Evolutionary conservation across 2,888 invertebrate species (phyloP).

Genomic region (Poecilobothrus nobilitatus): DNA sequence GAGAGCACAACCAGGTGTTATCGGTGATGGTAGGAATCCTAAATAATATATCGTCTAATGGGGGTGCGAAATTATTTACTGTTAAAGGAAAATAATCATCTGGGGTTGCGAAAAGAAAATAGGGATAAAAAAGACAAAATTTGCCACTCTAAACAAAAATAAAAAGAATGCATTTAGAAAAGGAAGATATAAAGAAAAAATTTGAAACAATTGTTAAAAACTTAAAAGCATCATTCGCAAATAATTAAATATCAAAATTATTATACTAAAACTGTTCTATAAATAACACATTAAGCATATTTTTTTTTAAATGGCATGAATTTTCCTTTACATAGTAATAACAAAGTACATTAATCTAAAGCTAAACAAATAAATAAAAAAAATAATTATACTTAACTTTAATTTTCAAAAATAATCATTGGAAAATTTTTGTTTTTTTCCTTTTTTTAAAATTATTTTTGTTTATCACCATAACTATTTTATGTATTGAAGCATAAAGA

Average conservation of each 20-base stretch:
- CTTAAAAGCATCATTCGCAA: neutral
- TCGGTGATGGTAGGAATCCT: slow-evolving; percentile 42
- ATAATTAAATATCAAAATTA: neutral
- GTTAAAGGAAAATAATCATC: neutral
- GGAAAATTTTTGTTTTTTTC: too few species aligned
- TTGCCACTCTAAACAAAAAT: neutral
- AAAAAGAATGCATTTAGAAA: neutral
- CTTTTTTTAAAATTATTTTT: too few species aligned
- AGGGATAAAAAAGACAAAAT: neutral
- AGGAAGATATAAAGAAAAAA: neutral
- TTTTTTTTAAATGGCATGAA: neutral
- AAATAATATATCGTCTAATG: slow-evolving; percentile 44
- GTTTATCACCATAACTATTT: too few species aligned
- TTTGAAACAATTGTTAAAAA: neutral
- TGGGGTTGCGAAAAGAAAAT: neutral
- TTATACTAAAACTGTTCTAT: neutral
- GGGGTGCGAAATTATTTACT: neutral
- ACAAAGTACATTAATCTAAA: neutral
- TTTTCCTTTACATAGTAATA: neutral
- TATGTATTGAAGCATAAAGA: too few species aligned
- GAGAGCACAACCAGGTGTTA: slow-evolving; percentile 38
- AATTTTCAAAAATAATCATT: too few species aligned
- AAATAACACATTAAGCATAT: neutral
- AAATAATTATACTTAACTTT: too few species aligned
- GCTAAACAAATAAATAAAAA: neutral